Evolutionary conservation across 2,797 vertebrate species (phyloP).

Genomic region (Leptatherina wallacei): DNA sequence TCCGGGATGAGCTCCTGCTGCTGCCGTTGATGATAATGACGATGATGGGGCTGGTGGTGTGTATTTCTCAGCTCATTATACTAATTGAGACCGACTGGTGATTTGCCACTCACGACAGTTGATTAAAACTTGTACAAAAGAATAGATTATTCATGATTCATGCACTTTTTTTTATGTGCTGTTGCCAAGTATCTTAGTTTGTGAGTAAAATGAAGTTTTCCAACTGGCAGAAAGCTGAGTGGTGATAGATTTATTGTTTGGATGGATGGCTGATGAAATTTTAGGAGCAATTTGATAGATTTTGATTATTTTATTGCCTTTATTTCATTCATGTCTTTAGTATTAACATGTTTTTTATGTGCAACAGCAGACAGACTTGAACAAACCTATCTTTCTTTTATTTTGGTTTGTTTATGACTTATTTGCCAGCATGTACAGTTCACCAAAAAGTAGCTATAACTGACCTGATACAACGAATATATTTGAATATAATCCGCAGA

Average conservation of each 20-base stretch:
- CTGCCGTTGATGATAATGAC: not conserved
- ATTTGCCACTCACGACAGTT: constrained; percentile 20
- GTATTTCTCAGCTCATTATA: constrained; percentile 36
- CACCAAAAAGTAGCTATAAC: not conserved
- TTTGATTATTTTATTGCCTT: not conserved
- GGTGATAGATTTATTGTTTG: not conserved
- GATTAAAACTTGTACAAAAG: constrained; percentile 4
- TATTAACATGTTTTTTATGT: not conserved
- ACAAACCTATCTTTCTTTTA: not conserved
- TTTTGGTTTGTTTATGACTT: not conserved
- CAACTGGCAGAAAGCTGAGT: not conserved
- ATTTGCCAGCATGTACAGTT: not conserved
- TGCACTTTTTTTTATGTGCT: not conserved
- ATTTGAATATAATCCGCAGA: not conserved
- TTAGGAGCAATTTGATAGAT: not conserved
- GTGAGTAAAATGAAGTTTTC: not conserved
- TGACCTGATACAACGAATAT: not conserved
- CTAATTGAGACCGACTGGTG: constrained; percentile 50
- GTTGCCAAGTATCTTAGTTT: not conserved
- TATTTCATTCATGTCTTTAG: not conserved
- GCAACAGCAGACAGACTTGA: not conserved
- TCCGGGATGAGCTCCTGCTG: constrained; percentile 3
- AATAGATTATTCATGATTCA: not conserved
- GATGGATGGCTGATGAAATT: not conserved
- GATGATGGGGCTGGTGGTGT: not conserved